Conservation (phyloP, 1,140 invertebrate genomes). For the Drosophila mayri region DNA sequence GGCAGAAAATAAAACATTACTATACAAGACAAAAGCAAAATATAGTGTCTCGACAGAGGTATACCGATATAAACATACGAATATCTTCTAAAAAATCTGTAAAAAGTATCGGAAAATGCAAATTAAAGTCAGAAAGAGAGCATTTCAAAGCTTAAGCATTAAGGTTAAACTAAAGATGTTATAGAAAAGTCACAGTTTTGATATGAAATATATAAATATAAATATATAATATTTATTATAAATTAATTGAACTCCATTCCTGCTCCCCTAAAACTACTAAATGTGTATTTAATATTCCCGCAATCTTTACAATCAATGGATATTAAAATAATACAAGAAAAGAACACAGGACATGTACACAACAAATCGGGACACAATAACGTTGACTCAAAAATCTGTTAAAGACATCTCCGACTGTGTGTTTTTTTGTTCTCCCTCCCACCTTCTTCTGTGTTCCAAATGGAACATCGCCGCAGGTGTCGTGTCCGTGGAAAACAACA, state of each 20-base stretch:
- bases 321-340: slow-evolving; percentile 26
- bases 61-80: background rate
- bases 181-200: background rate
- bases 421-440: background rate
- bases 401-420: slow-evolving; percentile 69
- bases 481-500: slow-evolving; percentile 6
- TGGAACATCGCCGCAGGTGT: slow-evolving; percentile 58
- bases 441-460: slow-evolving; percentile 47
- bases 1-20: slow-evolving; percentile 17
- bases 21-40: background rate
- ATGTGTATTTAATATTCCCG: background rate
- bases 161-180: background rate
- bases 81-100: background rate
- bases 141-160: background rate
- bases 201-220: background rate
- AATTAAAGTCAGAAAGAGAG: background rate
- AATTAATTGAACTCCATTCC: background rate
- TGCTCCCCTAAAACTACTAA: no score
- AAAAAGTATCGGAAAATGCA: background rate
- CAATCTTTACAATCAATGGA: background rate
- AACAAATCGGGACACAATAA: slow-evolving; percentile 38
- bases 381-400: slow-evolving; percentile 62
- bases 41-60: background rate
- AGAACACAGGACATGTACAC: slow-evolving; percentile 14
- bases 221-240: background rate